phyloP scores from a whole-genome alignment of 2,888 invertebrate genomes.

The Torymus aiolomorphi region DNA sequence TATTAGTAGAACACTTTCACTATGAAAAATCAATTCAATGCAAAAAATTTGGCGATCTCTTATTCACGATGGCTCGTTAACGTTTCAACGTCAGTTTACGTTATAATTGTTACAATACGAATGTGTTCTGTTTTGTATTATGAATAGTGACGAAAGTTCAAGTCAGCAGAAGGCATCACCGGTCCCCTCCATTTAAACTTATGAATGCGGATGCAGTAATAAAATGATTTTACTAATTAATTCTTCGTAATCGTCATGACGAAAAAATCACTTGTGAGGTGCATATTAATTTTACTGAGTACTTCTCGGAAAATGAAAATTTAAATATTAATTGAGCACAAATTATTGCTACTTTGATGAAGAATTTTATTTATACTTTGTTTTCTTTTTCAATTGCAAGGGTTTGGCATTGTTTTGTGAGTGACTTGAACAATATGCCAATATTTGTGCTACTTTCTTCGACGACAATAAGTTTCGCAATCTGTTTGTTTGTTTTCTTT shows the following conservation, averaged over 20 bases:
- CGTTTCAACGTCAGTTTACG: no score
- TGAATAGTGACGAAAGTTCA: no score
- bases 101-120: background rate
- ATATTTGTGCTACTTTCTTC: background rate
- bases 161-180: no score
- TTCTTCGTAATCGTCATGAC: background rate
- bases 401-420: no score
- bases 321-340: background rate
- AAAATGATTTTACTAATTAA: conserved; percentile 1
- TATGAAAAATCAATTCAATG: no score
- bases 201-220: background rate
- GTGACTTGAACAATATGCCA: background rate
- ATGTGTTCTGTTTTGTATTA: no score
- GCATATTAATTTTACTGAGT: background rate
- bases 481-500: conserved; percentile 21
- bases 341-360: background rate
- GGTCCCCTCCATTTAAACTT: no score
- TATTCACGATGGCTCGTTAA: no score
- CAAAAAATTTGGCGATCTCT: no score
- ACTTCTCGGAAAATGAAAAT: background rate
- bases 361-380: no score
- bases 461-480: conserved; percentile 6
- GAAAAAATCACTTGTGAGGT: background rate
- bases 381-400: no score
- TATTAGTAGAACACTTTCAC: no score